These are phyloP conservation scores for Homarus americanus DNA, from an alignment of 1,140 invertebrate species.

Conservation along the genomic window DNA sequence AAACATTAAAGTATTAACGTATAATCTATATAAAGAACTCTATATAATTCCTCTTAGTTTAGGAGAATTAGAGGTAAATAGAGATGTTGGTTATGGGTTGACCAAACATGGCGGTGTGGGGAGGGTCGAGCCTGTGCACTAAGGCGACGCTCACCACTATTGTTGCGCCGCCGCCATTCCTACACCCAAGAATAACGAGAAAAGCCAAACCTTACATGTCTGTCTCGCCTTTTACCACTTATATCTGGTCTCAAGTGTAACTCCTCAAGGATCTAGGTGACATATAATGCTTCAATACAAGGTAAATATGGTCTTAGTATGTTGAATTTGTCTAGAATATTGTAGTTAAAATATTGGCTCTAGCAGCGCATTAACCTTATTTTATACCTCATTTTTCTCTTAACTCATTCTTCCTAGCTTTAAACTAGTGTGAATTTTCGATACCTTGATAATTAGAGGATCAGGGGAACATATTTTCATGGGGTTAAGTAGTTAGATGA, in stretches of 20 bases:
- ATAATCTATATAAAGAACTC: neutral
- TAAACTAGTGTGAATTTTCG: neutral
- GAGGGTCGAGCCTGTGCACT: conserved; percentile 27
- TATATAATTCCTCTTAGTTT: neutral
- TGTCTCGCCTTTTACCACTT: conserved; percentile 24
- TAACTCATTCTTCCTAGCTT: neutral
- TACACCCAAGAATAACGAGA: conserved; percentile 31
- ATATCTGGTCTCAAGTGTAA: neutral
- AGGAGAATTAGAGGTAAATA: neutral
- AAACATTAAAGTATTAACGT: conserved; percentile 44
- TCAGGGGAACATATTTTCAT: neutral
- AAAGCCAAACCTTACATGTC: conserved; percentile 30
- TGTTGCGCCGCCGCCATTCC: conserved; percentile 58
- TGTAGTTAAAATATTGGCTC: conserved; percentile 25
- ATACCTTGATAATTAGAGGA: neutral
- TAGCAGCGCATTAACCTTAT: conserved; percentile 5
- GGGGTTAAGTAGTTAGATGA: neutral
- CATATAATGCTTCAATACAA: conserved; percentile 52
- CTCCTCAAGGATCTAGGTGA: conserved; percentile 39
- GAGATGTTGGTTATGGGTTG: neutral
- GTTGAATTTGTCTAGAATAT: conserved; percentile 31
- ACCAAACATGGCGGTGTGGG: conserved; percentile 44
- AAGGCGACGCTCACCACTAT: conserved; percentile 37
- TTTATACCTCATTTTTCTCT: conserved; percentile 24
- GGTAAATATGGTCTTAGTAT: conserved; percentile 33